Conservation (phyloP, 2,888 invertebrate species). For the Sminthurides aquaticus region DNA sequence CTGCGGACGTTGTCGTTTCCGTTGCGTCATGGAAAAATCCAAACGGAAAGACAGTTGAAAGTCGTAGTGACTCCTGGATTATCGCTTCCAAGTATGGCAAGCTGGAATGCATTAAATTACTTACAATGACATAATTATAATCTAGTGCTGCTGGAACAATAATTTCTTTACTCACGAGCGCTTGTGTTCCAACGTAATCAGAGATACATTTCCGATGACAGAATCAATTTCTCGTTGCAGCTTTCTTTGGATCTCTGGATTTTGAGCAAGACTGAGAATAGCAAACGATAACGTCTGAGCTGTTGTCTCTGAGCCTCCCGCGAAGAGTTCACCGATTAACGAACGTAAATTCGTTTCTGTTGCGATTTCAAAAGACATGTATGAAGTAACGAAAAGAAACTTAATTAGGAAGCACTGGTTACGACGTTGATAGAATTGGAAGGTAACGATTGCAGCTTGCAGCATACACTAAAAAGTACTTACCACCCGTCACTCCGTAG, state of each 20-base stretch:
- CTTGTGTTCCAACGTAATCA: constrained; percentile 2
- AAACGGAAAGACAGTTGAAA: constrained; percentile 19
- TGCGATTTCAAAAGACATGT: neutral
- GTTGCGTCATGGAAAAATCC: constrained; percentile 24
- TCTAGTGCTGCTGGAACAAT: neutral
- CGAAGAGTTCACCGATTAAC: neutral
- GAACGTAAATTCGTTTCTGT: neutral
- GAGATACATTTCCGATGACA: constrained; percentile 1
- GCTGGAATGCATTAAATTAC: constrained; percentile 8
- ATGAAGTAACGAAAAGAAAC: neutral
- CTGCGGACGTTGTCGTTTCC: constrained; percentile 9
- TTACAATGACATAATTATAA: neutral
- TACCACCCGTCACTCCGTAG: constrained; percentile 4
- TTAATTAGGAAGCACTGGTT: neutral
- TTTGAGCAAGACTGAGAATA: constrained; percentile 6
- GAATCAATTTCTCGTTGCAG: constrained; percentile 10
- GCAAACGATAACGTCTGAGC: constrained; percentile 2
- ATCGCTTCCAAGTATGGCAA: constrained; percentile 31
- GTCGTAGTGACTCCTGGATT: constrained; percentile 26
- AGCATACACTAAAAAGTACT: neutral
- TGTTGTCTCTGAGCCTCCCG: neutral
- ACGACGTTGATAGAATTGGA: too few species aligned
- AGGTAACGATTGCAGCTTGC: too few species aligned
- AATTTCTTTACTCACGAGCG: too few species aligned
- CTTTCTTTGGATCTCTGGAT: constrained; percentile 9